Evolutionary conservation across 1,140 invertebrate genomes (phyloP), one percentile per base, ranked within the genome.

Genomic region (Matsumurasca onukii): DNA sequence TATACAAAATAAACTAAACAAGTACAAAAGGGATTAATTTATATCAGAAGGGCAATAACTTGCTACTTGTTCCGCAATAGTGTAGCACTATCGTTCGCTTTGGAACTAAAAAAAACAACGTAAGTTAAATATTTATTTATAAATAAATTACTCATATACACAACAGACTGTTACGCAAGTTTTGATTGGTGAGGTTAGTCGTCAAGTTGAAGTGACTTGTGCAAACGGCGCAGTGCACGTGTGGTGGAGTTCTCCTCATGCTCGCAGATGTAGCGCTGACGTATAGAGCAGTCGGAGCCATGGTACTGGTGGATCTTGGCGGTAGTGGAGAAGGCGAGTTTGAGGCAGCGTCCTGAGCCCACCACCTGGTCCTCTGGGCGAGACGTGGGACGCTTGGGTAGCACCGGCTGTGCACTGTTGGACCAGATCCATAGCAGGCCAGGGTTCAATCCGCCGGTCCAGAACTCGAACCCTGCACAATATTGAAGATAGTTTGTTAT

Each of bases 371-470:
- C 81, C 27, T 80, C 73, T 15, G 73, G 73, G 17, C 72, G 1
- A 3, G 49, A 49, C 82, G 81, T 17, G 83, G 81, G 73, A 5
- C 73, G 76, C 20, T 84, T 81, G 3, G 79, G 78, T 79, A 66
- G 77, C 77, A 92, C 86, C 0, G 90, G 89, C 70, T 87, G 83
- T 0, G 89, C 91, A 48, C 88, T 91, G 71, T 88, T 88, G 5
- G 90, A 86, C 91, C 91, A 93, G 74, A 93, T 92, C 91, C 91
- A 93, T 22, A 93, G 79, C 1, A 93, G 80, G 17, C 91, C 91
- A 0, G 91, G 91, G 80, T 93, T 92, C 17, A 93, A 78, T 0
- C 91, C 91, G 5, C 90, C 91, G 5, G 90, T 90, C 91, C 91
- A 93, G 76, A 86, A 92, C 73, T 89, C 88, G 71, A 82, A 83